phyloP scores from a whole-genome alignment of 2,797 vertebrate genomes.

The Crenichthys baileyi region DNA sequence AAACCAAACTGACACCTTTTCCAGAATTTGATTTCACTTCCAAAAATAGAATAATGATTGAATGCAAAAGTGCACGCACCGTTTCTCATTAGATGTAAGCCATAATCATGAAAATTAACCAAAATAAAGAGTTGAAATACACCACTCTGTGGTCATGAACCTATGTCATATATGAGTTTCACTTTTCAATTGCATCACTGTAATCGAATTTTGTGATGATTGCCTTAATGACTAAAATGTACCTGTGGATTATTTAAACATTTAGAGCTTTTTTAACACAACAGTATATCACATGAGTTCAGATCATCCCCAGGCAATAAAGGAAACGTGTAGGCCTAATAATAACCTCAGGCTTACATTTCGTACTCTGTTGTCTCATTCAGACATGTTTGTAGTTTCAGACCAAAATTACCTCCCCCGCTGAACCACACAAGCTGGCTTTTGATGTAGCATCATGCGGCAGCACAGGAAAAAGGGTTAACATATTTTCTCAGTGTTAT shows the following conservation, averaged over 20 bases:
- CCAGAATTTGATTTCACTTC: no score
- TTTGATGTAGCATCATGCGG: slow-evolving; percentile 5
- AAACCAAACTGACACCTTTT: no score
- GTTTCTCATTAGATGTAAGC: no score
- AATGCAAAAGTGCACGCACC: no score
- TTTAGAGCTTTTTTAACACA: not conserved
- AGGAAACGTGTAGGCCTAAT: not conserved
- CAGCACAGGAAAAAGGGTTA: slow-evolving; percentile 31
- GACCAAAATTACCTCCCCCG: slow-evolving; percentile 15
- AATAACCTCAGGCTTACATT: not conserved
- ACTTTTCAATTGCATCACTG: not conserved
- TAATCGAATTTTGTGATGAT: not conserved
- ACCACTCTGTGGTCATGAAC: not conserved
- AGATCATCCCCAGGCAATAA: not conserved
- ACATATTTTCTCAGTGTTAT: slow-evolving; percentile 19
- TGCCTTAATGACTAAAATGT: not conserved
- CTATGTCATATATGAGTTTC: not conserved
- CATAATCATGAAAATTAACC: not conserved
- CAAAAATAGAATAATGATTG: no score
- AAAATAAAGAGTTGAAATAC: not conserved
- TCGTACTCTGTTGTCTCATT: not conserved
- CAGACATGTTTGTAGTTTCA: not conserved
- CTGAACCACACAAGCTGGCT: slow-evolving; percentile 10
- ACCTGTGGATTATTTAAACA: not conserved
- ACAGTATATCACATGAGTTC: not conserved